Evolutionary conservation across 92 coral and sea anemone species (phyloP), one percentile per base, ranked within the genome.

Genomic region (Bergia puertoricense): DNA sequence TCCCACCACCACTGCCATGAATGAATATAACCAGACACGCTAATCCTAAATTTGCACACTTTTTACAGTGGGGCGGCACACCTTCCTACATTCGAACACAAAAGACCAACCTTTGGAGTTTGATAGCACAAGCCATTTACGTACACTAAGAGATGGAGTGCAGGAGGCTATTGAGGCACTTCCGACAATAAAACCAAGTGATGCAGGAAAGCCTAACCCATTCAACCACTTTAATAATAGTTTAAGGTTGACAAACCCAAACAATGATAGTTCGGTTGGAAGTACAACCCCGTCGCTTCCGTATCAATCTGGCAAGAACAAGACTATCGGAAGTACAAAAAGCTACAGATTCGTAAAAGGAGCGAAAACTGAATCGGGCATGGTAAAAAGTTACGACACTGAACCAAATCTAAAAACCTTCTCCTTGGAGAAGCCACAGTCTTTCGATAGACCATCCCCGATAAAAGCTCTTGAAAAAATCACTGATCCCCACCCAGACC

Each of bases 391-490:
- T 56, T 76, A 75, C 74, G 62, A 65, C 30, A 86, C 38, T n/a
- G 43, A 75, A 50, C 82, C 89, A 69, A 92, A 92, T 45, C 78
- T 92, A 45, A 80, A 86, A 44, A 79, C 90, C 15, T 92, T 77
- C 75, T 75, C 94, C 1, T 88, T 94, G 67, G 93, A 86, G 75
- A 89, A 82, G 50, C 93, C 93, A 39, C 88, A 94, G 71, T 82
- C 92, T 20, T 92, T 92, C 72, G 65, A 89, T 4, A 90, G 66
- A 65, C 94, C 97, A 68, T 83, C 95, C 8, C 91, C 91, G 48
- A 89, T 94, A 45, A 91, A 91, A 42, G 68, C 90, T 78, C 90
- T 94, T 89, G 94, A 91, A 76, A 89, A 90, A 6, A 36, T 89
- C 30, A 65, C 88, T 36, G 91, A 80, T 76, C 81, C 91, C 0